Conservation (phyloP, 1,140 invertebrate genomes). For the Tetranychus urticae region DNA sequence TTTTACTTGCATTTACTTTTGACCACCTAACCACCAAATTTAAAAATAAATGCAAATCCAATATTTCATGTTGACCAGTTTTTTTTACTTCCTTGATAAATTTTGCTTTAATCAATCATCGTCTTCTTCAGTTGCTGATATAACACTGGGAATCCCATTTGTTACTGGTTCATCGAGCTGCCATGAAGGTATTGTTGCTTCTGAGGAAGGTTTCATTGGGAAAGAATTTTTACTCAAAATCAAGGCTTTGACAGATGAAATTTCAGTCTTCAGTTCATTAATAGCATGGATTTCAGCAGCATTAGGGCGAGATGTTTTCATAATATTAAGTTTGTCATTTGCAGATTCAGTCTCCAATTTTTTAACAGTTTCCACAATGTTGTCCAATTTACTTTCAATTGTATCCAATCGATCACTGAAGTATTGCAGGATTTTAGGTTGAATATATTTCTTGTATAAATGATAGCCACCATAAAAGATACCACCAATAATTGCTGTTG, state of each 20-base stretch:
- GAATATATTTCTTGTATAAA: conserved; percentile 4
- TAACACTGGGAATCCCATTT: too few relatives aligned
- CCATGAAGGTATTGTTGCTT: conserved; percentile 8
- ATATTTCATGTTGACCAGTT: too few relatives aligned
- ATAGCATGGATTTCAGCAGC: not conserved
- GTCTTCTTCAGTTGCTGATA: too few relatives aligned
- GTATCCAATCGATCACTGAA: not conserved
- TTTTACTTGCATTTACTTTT: too few relatives aligned
- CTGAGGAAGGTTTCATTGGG: not conserved
- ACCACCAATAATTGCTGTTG: not conserved
- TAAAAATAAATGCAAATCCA: too few relatives aligned
- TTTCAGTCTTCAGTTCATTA: conserved; percentile 5
- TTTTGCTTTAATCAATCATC: too few relatives aligned
- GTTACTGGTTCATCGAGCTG: not conserved
- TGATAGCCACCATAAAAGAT: conserved; percentile 6
- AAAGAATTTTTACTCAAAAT: conserved; percentile 5
- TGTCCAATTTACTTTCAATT: conserved; percentile 1
- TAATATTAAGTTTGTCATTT: not conserved
- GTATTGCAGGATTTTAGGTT: not conserved
- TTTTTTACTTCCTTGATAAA: too few relatives aligned
- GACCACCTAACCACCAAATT: too few relatives aligned
- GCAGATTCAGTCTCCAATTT: not conserved
- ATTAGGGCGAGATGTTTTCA: not conserved
- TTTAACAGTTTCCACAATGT: not conserved
- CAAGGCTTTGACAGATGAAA: conserved; percentile 8